Conservation (phyloP, 1,140 invertebrate species). For the Orussus abietinus region DNA sequence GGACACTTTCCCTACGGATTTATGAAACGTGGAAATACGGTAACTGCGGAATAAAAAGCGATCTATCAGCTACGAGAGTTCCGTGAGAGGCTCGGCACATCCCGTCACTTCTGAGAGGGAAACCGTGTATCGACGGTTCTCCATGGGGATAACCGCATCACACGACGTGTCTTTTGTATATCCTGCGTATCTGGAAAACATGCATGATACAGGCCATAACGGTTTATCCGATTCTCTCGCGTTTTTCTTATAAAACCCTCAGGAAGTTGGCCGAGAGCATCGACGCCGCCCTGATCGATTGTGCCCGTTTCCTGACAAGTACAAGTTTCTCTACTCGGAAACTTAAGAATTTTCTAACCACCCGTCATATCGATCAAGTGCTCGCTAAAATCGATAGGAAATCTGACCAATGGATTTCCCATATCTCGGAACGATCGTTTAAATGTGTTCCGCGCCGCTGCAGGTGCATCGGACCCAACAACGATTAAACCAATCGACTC, state of each 20-base stretch:
- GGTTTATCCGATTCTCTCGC: slow-evolving; percentile 31
- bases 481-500: too few relatives aligned
- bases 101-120: slow-evolving; percentile 44
- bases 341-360: slow-evolving; percentile 6
- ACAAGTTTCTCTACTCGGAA: slow-evolving; percentile 51
- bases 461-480: too few relatives aligned
- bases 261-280: slow-evolving; percentile 5
- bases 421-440: too few relatives aligned
- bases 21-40: too few relatives aligned
- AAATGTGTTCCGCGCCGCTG: too few relatives aligned
- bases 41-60: too few relatives aligned
- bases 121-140: slow-evolving; percentile 45
- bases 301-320: slow-evolving; percentile 27
- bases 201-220: slow-evolving; percentile 34
- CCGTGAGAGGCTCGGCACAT: not conserved
- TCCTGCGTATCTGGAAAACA: slow-evolving; percentile 4
- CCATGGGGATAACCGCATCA: slow-evolving; percentile 27
- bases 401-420: too few relatives aligned
- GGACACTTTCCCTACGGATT: too few relatives aligned
- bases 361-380: too few relatives aligned
- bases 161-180: too few relatives aligned
- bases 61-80: too few relatives aligned
- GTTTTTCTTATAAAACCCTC: slow-evolving; percentile 23
- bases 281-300: slow-evolving; percentile 19
- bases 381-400: too few relatives aligned